Evolutionary conservation across 1,140 invertebrate species (phyloP), one percentile per base, ranked within the genome.

Genomic region (Ceratosolen solmsi): DNA sequence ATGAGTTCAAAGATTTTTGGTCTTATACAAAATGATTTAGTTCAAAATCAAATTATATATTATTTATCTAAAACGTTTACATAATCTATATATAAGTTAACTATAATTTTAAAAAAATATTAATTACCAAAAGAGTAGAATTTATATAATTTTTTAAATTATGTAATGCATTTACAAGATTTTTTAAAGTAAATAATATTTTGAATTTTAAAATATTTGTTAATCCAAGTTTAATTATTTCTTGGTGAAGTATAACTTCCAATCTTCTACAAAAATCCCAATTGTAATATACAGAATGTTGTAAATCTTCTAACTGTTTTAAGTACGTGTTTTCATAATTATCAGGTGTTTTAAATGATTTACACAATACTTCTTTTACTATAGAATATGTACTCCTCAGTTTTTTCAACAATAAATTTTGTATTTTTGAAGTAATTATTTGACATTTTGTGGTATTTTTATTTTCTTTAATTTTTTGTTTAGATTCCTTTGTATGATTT

Each of bases 81-180:
- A n/a, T n/a, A n/a, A n/a, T n/a, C n/a, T n/a, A n/a, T n/a, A n/a
- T n/a, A n/a, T n/a, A n/a, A n/a, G n/a, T n/a, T n/a, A n/a, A n/a
- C n/a, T n/a, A n/a, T n/a, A n/a, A n/a, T n/a, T n/a, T n/a, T n/a
- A n/a, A n/a, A n/a, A n/a, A n/a, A n/a, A n/a, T n/a, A 51, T 60
- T 15, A 79, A 51, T 80, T 85, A 89, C 89, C 82, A 83, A 49
- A 5, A 88, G 68, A 30, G 85, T 84, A 79, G 86, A 87, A 25
- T 78, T 84, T 76, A 88, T 72, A 17, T 56, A 71, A 65, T 85
- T 86, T 84, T 88, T 89, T 0, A 90, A 13, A 54, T 87, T 86
- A 72, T 82, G 83, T 36, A 89, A 25, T 56, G 73, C 78, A 0
- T 87, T 76, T 0, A 58, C 33, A 51, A 63, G 17, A 58, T 83